A percentile compares a stretch with the other conserved stretches of the same genome.
Conservation (phyloP, 1,140 invertebrate genomes). For the Drosophila varians region DNA sequence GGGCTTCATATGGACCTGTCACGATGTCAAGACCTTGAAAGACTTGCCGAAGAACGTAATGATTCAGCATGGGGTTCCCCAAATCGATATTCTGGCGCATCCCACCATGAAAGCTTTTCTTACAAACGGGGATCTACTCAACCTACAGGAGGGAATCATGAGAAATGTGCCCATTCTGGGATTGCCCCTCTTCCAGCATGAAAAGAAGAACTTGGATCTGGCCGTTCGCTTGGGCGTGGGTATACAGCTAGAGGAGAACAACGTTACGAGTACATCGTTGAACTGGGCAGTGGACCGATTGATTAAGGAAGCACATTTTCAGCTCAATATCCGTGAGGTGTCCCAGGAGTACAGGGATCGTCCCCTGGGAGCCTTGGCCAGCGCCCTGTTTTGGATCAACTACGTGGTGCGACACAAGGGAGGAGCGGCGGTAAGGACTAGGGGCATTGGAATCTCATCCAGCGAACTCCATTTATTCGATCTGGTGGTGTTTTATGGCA, state of each 20-base stretch:
- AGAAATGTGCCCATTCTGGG: constrained; percentile 85
- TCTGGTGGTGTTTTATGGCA: constrained; percentile 62
- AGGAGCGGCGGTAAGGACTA: constrained; percentile 73
- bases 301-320: constrained; percentile 50
- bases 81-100: constrained; percentile 86
- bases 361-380: constrained; percentile 85
- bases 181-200: constrained; percentile 84
- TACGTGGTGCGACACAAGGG: constrained; percentile 86
- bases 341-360: constrained; percentile 85
- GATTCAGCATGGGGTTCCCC: constrained; percentile 85
- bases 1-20: constrained; percentile 85
- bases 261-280: constrained; percentile 61
- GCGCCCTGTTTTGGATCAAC: constrained; percentile 87
- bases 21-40: constrained; percentile 77
- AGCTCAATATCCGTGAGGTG: constrained; percentile 82
- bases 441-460: constrained; percentile 61
- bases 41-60: constrained; percentile 84
- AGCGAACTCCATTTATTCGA: constrained; percentile 70
- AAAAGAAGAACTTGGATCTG: constrained; percentile 80
- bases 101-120: constrained; percentile 84
- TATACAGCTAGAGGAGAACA: constrained; percentile 53
- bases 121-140: constrained; percentile 85
- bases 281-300: constrained; percentile 70
- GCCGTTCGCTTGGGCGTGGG: constrained; percentile 63
- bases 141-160: constrained; percentile 84